Evolutionary conservation across 37 sponge, comb jelly and placozoan species (phyloP).

Genomic region (Amphimedon queenslandica): DNA sequence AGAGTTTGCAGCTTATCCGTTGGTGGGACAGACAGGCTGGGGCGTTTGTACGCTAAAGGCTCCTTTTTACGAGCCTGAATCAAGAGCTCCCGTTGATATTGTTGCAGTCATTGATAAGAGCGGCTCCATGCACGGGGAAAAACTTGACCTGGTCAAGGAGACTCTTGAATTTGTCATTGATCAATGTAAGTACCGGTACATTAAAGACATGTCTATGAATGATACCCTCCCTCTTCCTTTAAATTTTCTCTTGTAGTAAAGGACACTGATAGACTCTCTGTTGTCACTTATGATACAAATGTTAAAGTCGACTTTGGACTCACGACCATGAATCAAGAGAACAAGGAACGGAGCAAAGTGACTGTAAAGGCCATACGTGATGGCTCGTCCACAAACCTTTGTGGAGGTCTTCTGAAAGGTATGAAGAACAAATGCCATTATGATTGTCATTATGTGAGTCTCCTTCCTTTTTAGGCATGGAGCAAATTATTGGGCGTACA

Average conservation of each 20-base stretch:
- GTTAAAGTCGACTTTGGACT: constrained; percentile 57
- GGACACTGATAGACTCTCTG: constrained; percentile 67
- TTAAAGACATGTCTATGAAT: not conserved
- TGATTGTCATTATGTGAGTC: constrained; percentile 3
- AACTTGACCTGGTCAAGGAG: constrained; percentile 77
- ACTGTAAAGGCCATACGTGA: constrained; percentile 41
- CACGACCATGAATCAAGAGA: constrained; percentile 55
- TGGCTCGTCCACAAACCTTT: constrained; percentile 73
- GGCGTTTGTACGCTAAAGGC: constrained; percentile 65
- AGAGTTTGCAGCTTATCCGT: constrained; percentile 60
- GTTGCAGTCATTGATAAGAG: constrained; percentile 90
- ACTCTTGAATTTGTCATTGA: constrained; percentile 84
- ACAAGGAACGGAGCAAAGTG: constrained; percentile 53
- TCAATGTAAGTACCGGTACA: constrained; percentile 60
- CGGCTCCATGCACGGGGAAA: constrained; percentile 80
- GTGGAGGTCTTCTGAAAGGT: constrained; percentile 84
- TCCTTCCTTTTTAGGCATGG: constrained; percentile 30
- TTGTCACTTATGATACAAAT: constrained; percentile 74
- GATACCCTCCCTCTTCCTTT: not conserved
- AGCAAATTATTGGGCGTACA: constrained; percentile 30
- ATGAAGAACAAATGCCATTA: not conserved
- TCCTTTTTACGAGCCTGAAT: constrained; percentile 73
- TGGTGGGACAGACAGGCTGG: constrained; percentile 54
- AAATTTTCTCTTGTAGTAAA: constrained; percentile 48
- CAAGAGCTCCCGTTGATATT: constrained; percentile 76